Evolutionary conservation across 2,113 vertebrate genomes (phyloP).

Genomic region (Channa argus): DNA sequence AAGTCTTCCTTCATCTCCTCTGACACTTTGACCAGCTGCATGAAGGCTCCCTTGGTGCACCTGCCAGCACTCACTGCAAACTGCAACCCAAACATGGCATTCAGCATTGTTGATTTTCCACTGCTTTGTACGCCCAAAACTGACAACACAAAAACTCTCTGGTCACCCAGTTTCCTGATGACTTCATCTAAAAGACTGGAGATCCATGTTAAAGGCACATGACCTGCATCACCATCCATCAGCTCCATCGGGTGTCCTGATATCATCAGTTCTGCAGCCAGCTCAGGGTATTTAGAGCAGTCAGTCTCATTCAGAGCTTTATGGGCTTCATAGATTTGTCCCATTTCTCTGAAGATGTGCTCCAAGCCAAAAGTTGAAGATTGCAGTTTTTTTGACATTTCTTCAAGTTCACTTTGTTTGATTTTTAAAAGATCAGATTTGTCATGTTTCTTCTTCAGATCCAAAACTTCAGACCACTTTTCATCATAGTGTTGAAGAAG

Average conservation of each 20-base stretch:
- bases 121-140: constrained; percentile 83
- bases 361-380: constrained; percentile 78
- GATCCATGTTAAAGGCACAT: constrained; percentile 84
- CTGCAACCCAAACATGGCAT: constrained; percentile 76
- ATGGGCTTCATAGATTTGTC: constrained; percentile 84
- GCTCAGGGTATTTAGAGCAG: constrained; percentile 64
- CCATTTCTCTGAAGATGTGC: constrained; percentile 83
- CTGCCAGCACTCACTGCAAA: constrained; percentile 83
- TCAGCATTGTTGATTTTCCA: constrained; percentile 85
- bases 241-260: constrained; percentile 84
- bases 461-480: constrained; percentile 65
- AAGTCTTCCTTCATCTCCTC: constrained; percentile 40
- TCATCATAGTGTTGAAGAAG: constrained; percentile 64
- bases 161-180: constrained; percentile 77
- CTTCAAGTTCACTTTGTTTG: constrained; percentile 60
- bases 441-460: constrained; percentile 55
- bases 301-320: constrained; percentile 13
- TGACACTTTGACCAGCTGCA: constrained; percentile 68
- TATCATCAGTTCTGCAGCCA: constrained; percentile 84
- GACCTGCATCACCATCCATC: constrained; percentile 87
- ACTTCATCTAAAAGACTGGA: constrained; percentile 81
- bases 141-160: constrained; percentile 84
- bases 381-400: constrained; percentile 62
- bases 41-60: constrained; percentile 83
- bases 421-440: constrained; percentile 17